Evolutionary conservation across 2,888 invertebrate species (phyloP).

Genomic region (Spicauda simplicius): DNA sequence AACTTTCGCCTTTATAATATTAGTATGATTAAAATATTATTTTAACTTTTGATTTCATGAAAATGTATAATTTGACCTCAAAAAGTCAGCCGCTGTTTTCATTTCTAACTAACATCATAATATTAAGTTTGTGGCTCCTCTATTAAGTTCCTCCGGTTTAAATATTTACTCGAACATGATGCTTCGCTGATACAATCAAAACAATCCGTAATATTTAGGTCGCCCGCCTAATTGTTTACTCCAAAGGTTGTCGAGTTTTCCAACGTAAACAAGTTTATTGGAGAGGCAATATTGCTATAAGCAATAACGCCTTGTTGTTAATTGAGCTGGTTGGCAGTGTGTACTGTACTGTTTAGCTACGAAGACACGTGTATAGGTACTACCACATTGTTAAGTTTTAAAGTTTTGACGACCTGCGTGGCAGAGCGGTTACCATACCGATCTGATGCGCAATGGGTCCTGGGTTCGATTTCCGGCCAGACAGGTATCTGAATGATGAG

Average conservation of each 20-base stretch:
- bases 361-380: too few species aligned
- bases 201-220: slow-evolving; percentile 26
- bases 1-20: too few species aligned
- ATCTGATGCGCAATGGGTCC: too few species aligned
- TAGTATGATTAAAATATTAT: too few species aligned
- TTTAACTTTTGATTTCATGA: too few species aligned
- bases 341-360: background rate
- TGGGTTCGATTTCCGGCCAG: too few species aligned
- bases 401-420: too few species aligned
- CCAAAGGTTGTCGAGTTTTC: slow-evolving; percentile 22
- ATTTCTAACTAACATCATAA: background rate
- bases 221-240: slow-evolving; percentile 25
- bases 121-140: background rate
- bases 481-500: too few species aligned
- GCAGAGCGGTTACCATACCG: too few species aligned
- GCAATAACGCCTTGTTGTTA: slow-evolving; percentile 8
- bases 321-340: slow-evolving; percentile 7
- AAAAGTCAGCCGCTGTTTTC: too few species aligned
- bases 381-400: too few species aligned
- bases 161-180: background rate
- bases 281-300: slow-evolving; percentile 10
- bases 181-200: slow-evolving; percentile 16
- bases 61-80: too few species aligned
- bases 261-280: slow-evolving; percentile 26
- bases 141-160: background rate